phyloP scores from a whole-genome alignment of 2,888 invertebrate species.

The Pyrrhia umbra region DNA sequence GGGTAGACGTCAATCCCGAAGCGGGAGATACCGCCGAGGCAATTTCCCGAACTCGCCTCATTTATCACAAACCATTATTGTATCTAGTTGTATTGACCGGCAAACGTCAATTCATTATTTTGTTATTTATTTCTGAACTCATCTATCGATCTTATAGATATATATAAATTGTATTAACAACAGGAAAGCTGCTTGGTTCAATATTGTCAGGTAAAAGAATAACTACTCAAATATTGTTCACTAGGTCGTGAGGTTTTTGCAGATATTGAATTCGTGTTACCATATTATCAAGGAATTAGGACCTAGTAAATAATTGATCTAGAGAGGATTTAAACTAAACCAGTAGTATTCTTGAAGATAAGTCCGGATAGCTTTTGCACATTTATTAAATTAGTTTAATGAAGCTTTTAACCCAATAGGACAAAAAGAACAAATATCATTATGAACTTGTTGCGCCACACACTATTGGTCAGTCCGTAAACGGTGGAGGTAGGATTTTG shows the following conservation, averaged over 20 bases:
- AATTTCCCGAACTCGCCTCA: constrained; percentile 75
- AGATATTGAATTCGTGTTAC: too few species aligned
- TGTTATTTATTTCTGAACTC: constrained; percentile 54
- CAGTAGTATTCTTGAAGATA: background rate
- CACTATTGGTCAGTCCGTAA: background rate
- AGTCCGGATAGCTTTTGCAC: background rate
- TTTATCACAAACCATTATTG: constrained; percentile 79
- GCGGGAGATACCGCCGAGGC: constrained; percentile 73
- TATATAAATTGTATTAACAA: constrained; percentile 23
- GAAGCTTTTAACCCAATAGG: background rate
- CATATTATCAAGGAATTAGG: too few species aligned
- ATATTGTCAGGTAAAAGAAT: too few species aligned
- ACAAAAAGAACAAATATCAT: background rate
- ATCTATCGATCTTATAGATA: background rate
- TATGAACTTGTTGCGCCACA: background rate
- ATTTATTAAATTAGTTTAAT: background rate
- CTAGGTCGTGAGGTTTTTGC: too few species aligned
- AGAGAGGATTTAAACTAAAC: too few species aligned
- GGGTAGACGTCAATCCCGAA: constrained; percentile 71
- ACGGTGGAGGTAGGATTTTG: too few species aligned
- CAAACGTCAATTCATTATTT: constrained; percentile 54
- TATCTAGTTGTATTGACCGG: constrained; percentile 66
- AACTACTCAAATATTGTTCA: too few species aligned
- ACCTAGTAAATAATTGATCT: too few species aligned
- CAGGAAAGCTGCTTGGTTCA: background rate